phyloP scores from a whole-genome alignment of 2,113 vertebrate species.

The Callospermophilus lateralis region DNA sequence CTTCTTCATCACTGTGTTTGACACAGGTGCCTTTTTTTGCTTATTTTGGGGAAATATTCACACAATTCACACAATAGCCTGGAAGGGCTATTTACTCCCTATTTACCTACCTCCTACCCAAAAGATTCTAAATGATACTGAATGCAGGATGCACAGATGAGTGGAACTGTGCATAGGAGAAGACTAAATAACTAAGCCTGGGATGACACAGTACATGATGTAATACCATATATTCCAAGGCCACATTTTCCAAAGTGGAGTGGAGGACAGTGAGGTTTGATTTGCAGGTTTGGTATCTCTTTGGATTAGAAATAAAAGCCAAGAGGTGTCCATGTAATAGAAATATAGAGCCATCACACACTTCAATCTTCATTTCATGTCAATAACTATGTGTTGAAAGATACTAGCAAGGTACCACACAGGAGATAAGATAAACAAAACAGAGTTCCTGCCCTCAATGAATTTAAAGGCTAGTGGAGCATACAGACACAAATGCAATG shows the following conservation, averaged over 20 bases:
- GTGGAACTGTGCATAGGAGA: background rate
- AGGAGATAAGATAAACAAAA: background rate
- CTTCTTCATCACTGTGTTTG: background rate
- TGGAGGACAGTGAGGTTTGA: background rate
- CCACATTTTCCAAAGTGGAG: background rate
- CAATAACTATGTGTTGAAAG: background rate
- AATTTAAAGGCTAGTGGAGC: background rate
- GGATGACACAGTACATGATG: rapidly evolving
- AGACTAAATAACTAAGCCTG: background rate
- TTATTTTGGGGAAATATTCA: background rate
- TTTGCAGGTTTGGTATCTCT: background rate
- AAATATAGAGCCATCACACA: background rate
- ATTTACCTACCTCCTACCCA: background rate
- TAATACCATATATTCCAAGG: background rate
- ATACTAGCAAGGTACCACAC: background rate
- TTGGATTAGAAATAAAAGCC: conserved; percentile 22
- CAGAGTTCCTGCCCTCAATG: background rate
- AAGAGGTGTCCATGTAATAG: background rate
- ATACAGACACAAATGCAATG: background rate
- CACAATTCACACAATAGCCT: background rate
- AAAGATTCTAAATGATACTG: background rate
- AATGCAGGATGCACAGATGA: background rate
- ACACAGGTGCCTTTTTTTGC: background rate
- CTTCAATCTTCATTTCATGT: background rate
- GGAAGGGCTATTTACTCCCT: background rate